Evolutionary conservation across 2,797 vertebrate species (phyloP).

Genomic region (Chelmon rostratus): DNA sequence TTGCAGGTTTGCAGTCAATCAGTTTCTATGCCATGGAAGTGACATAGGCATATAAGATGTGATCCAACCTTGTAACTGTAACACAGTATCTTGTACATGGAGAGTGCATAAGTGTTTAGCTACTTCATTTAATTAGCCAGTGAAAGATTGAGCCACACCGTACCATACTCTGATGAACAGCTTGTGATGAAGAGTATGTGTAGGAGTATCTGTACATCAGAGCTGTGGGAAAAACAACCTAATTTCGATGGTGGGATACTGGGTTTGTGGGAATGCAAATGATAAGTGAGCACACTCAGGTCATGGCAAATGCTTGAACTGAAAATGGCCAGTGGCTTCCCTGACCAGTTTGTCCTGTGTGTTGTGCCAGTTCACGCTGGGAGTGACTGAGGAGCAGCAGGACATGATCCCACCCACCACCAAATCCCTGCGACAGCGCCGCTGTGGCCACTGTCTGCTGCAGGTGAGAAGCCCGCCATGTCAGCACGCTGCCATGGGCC

Average conservation of each 20-base stretch:
- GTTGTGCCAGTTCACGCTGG: constrained; percentile 78
- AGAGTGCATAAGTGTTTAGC: not conserved
- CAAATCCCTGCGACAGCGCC: constrained; percentile 83
- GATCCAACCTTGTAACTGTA: not conserved
- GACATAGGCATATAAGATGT: not conserved
- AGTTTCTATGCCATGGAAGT: not conserved
- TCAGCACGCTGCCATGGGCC: not conserved
- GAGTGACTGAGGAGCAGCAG: constrained; percentile 85
- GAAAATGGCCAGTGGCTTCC: not conserved
- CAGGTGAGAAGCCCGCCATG: constrained; percentile 82
- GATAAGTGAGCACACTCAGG: not conserved
- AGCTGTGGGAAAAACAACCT: not conserved
- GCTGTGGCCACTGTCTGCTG: constrained; percentile 92
- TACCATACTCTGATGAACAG: not conserved
- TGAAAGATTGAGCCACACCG: not conserved
- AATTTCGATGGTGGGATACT: not conserved
- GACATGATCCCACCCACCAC: constrained; percentile 80
- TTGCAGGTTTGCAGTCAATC: not conserved
- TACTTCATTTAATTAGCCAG: no score
- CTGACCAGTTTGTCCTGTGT: constrained; percentile 29
- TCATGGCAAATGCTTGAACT: not conserved
- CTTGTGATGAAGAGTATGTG: not conserved
- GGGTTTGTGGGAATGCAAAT: not conserved
- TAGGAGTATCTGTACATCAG: not conserved
- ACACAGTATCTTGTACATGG: not conserved